phyloP scores from a whole-genome alignment of 2,888 invertebrate species.

The Tachina fera region DNA sequence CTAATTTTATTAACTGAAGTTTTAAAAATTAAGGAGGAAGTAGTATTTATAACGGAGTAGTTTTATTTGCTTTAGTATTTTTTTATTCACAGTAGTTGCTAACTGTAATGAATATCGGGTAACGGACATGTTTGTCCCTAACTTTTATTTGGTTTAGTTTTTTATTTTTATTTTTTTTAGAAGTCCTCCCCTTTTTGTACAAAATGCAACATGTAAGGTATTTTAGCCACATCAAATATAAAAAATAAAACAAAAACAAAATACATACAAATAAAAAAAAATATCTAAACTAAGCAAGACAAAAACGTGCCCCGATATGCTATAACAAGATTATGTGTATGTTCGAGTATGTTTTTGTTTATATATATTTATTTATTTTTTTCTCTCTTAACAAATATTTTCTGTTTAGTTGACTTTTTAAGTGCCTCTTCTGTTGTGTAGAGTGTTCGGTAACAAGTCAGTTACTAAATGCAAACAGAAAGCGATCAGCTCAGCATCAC shows the following conservation, averaged over 20 bases:
- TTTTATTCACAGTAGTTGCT: too few species aligned
- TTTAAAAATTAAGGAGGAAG: neutral
- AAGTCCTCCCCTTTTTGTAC: conserved; percentile 3
- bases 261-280: neutral
- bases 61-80: neutral
- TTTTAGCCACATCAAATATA: conserved; percentile 46
- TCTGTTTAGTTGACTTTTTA: conserved; percentile 65
- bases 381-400: conserved; percentile 16
- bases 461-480: conserved; percentile 35
- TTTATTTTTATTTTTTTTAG: neutral
- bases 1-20: neutral
- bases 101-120: too few species aligned
- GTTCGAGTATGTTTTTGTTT: conserved; percentile 11
- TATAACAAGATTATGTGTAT: conserved; percentile 60
- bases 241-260: neutral
- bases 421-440: conserved; percentile 43
- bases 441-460: conserved; percentile 57
- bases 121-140: too few species aligned
- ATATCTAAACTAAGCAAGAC: conserved; percentile 21
- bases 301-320: conserved; percentile 60
- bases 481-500: conserved; percentile 14
- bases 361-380: neutral
- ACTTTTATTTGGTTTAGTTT: neutral
- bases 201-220: conserved; percentile 28
- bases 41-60: conserved; percentile 7